These are phyloP conservation scores for Hylyphantes graminicola DNA, from an alignment of 1,140 invertebrate genomes.

Conservation along the genomic window DNA sequence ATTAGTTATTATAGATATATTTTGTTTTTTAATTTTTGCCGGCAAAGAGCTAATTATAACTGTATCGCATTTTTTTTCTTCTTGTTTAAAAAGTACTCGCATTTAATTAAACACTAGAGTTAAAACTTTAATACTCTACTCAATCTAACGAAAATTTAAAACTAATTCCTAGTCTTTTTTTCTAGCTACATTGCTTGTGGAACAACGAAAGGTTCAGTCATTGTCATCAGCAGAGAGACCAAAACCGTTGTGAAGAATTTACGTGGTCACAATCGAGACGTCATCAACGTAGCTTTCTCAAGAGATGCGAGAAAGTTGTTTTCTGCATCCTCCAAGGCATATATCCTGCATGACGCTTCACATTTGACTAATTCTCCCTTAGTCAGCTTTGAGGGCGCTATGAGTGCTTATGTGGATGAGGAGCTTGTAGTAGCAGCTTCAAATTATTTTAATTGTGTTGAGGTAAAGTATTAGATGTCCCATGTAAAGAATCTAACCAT, in stretches of 20 bases:
- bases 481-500: no score
- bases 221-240: conserved; percentile 3
- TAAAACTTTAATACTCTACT: no score
- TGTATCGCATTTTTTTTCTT: no score
- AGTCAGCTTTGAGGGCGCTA: neutral
- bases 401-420: neutral
- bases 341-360: conserved; percentile 21
- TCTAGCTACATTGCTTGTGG: conserved; percentile 26
- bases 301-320: conserved; percentile 14
- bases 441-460: conserved; percentile 22
- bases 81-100: no score
- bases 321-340: conserved; percentile 14
- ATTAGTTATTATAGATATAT: no score
- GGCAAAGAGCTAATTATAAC: no score
- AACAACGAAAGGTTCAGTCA: conserved; percentile 23
- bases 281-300: conserved; percentile 19
- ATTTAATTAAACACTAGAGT: no score
- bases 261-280: conserved; percentile 7
- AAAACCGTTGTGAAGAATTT: neutral
- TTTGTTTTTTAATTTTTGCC: no score
- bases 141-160: no score
- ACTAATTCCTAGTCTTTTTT: neutral
- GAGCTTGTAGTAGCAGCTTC: conserved; percentile 10
- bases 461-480: conserved; percentile 4
- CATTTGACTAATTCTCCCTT: neutral